These are phyloP conservation scores for Cerastoderma edule DNA, from an alignment of 2,888 invertebrate genomes.

Conservation along the genomic window DNA sequence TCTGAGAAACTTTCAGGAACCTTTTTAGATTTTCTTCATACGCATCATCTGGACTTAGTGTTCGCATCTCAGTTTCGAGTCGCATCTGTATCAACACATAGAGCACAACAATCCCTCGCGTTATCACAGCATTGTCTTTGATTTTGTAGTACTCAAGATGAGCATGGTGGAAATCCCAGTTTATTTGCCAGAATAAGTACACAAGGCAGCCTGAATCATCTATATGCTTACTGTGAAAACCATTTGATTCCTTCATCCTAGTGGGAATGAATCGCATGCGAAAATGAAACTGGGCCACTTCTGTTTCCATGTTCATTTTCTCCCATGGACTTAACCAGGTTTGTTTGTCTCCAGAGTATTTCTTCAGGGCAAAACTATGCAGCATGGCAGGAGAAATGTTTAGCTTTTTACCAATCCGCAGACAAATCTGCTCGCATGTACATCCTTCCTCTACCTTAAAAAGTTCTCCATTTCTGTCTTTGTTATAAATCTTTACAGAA, in stretches of 20 bases:
- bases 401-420: slow-evolving; percentile 21
- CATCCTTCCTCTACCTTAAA: neutral
- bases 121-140: slow-evolving; percentile 6
- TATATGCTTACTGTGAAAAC: neutral
- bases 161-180: slow-evolving; percentile 29
- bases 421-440: slow-evolving; percentile 32
- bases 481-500: slow-evolving; percentile 7
- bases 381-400: slow-evolving; percentile 28
- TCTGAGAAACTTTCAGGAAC: neutral
- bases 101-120: slow-evolving; percentile 22
- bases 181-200: slow-evolving; percentile 35
- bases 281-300: slow-evolving; percentile 28
- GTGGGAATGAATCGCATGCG: slow-evolving; percentile 43
- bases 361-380: slow-evolving; percentile 29
- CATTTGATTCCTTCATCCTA: neutral
- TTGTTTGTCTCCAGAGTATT: neutral
- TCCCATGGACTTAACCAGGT: slow-evolving; percentile 8
- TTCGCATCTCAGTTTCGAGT: slow-evolving; percentile 20
- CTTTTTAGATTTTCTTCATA: neutral
- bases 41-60: no score
- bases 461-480: slow-evolving; percentile 7
- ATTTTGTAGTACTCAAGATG: neutral
- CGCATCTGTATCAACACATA: slow-evolving; percentile 24
- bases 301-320: neutral
- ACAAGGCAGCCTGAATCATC: slow-evolving; percentile 5